Conservation (phyloP, 2,888 invertebrate genomes). For the Dryobotodes eremita region DNA sequence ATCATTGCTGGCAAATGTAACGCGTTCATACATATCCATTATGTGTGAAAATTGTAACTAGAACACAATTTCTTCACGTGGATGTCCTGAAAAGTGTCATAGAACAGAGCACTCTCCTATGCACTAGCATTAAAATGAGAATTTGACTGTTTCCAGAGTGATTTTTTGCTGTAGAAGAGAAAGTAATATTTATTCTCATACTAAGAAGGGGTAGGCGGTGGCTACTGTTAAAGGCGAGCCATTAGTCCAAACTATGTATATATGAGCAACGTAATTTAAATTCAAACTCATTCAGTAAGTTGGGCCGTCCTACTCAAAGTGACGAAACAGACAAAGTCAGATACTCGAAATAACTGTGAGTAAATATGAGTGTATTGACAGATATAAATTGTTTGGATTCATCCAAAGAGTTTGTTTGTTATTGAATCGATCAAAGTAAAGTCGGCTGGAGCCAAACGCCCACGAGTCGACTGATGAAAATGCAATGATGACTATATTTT, state of each 20-base stretch:
- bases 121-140: neutral
- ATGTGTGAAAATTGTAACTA: neutral
- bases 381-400: conserved; percentile 46
- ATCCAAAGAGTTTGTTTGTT: conserved; percentile 52
- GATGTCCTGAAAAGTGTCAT: neutral
- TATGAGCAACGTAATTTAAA: conserved; percentile 58
- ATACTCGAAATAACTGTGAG: conserved; percentile 57
- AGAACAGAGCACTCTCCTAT: neutral
- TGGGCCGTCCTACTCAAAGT: conserved; percentile 53
- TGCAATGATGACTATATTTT: conserved; percentile 27
- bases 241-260: conserved; percentile 49
- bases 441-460: conserved; percentile 29
- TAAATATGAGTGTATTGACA: conserved; percentile 53
- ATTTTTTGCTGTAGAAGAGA: neutral
- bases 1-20: conserved; percentile 8
- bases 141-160: neutral
- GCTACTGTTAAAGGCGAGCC: conserved; percentile 44
- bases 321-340: conserved; percentile 51
- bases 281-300: conserved; percentile 65
- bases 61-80: neutral
- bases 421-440: conserved; percentile 46
- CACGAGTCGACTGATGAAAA: conserved; percentile 18
- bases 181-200: conserved; percentile 21
- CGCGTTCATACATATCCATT: conserved; percentile 8
- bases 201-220: conserved; percentile 39